Percentiles rank a stretch among this genome's conserved stretches.
phyloP scores from a whole-genome alignment of 2,797 vertebrate species.

The Arrhamphus sclerolepis region DNA sequence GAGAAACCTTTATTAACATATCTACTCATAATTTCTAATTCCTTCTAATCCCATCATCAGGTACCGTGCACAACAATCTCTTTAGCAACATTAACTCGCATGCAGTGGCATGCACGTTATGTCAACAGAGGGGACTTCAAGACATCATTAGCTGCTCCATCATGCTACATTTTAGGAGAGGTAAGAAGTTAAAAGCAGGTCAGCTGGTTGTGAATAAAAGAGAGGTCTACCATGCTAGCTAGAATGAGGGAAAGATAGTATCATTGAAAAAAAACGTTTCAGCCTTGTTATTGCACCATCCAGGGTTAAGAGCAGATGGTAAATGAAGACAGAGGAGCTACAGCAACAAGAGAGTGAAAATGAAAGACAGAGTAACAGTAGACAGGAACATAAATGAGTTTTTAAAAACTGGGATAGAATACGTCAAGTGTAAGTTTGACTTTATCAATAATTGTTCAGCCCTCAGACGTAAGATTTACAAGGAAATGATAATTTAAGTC shows the following conservation, averaged over 20 bases:
- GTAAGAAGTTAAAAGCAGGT: conserved; percentile 64
- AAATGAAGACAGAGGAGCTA: conserved; percentile 26
- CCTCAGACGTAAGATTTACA: not conserved
- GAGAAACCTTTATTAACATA: not conserved
- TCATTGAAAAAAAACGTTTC: conserved; percentile 61
- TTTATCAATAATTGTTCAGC: not conserved
- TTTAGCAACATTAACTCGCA: conserved; percentile 53
- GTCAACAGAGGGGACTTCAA: conserved; percentile 65
- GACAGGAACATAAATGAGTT: conserved; percentile 7
- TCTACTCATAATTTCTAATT: conserved; percentile 18
- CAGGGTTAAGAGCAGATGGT: conserved; percentile 48
- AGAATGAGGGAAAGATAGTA: conserved; percentile 55
- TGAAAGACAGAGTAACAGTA: conserved; percentile 1
- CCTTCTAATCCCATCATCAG: not conserved
- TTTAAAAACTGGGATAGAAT: conserved; percentile 4
- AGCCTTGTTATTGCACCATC: conserved; percentile 63
- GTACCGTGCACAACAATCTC: conserved; percentile 3
- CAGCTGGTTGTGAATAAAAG: conserved; percentile 69
- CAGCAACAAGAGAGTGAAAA: conserved; percentile 6
- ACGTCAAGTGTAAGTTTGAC: too few species aligned
- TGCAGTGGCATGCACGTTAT: conserved; percentile 77
- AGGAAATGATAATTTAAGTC: conserved; percentile 1
- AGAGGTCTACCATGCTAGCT: conserved; percentile 80
- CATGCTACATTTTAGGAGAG: conserved; percentile 72
- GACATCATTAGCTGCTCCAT: conserved; percentile 58